Conservation (phyloP, 2,888 invertebrate species). For the Mactromeris polynyma region DNA sequence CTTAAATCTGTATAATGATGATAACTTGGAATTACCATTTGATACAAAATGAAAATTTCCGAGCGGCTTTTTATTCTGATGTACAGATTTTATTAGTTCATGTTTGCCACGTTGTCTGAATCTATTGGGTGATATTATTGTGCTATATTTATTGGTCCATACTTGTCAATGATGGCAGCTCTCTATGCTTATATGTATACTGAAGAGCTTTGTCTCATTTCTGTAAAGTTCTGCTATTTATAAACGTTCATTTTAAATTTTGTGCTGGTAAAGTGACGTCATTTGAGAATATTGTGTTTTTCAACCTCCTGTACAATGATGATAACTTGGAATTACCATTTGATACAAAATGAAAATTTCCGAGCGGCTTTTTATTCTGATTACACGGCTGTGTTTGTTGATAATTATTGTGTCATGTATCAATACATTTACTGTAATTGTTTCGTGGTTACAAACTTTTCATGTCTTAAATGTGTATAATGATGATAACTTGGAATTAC, state of each 20-base stretch:
- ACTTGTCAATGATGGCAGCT: no score
- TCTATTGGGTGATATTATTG: no score
- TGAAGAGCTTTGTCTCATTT: not conserved
- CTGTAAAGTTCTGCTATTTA: not conserved
- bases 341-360: conserved; percentile 47
- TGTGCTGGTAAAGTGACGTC: no score
- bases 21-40: conserved; percentile 57
- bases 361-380: conserved; percentile 31
- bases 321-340: conserved; percentile 57
- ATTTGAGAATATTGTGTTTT: not conserved
- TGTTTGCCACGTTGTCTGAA: not conserved
- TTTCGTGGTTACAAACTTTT: no score
- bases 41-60: conserved; percentile 45
- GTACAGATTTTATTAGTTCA: no score
- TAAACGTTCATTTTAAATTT: not conserved
- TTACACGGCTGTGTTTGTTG: not conserved
- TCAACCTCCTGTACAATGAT: conserved; percentile 20
- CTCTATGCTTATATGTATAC: no score
- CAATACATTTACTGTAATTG: no score
- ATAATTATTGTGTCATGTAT: no score
- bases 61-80: conserved; percentile 28
- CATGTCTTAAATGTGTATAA: not conserved
- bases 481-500: conserved; percentile 57
- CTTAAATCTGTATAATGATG: conserved; percentile 27
- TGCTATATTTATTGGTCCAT: no score